These are phyloP conservation scores for Platichthys flesus DNA, from an alignment of 2,113 vertebrate species.

Conservation along the genomic window DNA sequence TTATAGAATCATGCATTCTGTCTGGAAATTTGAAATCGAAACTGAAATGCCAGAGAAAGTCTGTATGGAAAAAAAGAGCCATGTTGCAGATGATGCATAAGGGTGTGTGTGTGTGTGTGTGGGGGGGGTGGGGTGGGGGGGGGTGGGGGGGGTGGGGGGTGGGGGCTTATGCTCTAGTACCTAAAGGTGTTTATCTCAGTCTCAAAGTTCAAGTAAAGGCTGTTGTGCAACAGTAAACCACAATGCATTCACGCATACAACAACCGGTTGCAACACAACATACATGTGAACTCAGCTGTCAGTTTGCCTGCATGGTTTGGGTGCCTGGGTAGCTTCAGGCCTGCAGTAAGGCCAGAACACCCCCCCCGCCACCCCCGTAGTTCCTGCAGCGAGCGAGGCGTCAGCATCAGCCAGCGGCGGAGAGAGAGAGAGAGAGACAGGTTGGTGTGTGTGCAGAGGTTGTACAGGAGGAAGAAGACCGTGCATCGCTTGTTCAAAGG, in stretches of 20 bases:
- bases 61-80: too few relatives aligned
- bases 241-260: constrained; percentile 19
- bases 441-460: not conserved
- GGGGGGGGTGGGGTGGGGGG: too few relatives aligned
- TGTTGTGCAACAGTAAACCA: constrained; percentile 55
- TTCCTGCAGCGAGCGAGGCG: constrained; percentile 36
- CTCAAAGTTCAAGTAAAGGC: constrained; percentile 40
- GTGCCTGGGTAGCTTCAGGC: not conserved
- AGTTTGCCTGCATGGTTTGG: not conserved
- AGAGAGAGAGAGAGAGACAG: not conserved
- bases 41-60: too few relatives aligned
- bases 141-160: too few relatives aligned
- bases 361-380: not conserved
- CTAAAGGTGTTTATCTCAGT: constrained; percentile 16
- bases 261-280: constrained; percentile 39
- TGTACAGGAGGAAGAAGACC: not conserved
- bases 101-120: too few relatives aligned
- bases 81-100: too few relatives aligned
- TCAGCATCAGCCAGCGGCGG: constrained; percentile 30
- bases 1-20: too few relatives aligned
- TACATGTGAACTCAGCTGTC: not conserved
- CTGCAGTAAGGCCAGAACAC: too few relatives aligned
- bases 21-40: too few relatives aligned
- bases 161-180: not conserved
- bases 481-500: constrained; percentile 34